Evolutionary conservation across 2,888 invertebrate species (phyloP).

Genomic region (Sabatieria punctata): DNA sequence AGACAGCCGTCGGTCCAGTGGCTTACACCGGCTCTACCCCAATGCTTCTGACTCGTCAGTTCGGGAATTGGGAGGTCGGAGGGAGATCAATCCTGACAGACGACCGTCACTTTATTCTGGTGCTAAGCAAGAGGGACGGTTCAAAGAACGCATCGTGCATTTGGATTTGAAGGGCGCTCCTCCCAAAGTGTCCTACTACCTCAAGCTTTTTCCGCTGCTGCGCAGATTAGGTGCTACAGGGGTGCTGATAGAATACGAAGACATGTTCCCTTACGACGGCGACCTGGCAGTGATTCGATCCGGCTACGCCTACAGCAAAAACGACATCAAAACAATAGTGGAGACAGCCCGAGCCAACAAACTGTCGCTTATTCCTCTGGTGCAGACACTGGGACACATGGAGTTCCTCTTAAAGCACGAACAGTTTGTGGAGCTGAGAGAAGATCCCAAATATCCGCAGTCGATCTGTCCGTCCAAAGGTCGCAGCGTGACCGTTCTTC

Average conservation of each 20-base stretch:
- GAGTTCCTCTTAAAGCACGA: slow-evolving; percentile 35
- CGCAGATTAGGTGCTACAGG: slow-evolving; percentile 36
- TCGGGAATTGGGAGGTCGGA: too few species aligned
- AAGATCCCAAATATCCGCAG: slow-evolving; percentile 33
- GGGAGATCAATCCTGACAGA: too few species aligned
- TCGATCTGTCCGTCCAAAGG: slow-evolving; percentile 15
- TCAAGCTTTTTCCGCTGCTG: slow-evolving; percentile 19
- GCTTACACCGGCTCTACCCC: too few species aligned
- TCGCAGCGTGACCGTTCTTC: slow-evolving; percentile 29
- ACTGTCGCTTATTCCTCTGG: slow-evolving; percentile 38
- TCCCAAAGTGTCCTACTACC: slow-evolving; percentile 17
- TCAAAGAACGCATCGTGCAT: too few species aligned
- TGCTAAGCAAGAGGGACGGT: too few species aligned
- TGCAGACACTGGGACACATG: slow-evolving; percentile 38
- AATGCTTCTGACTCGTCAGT: too few species aligned
- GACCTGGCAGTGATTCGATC: slow-evolving; percentile 21
- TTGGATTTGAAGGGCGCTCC: slow-evolving; percentile 31
- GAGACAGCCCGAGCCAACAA: slow-evolving; percentile 25
- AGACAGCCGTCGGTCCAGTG: too few species aligned
- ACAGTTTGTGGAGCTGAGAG: slow-evolving; percentile 31
- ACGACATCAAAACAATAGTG: slow-evolving; percentile 28
- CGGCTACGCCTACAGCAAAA: slow-evolving; percentile 16
- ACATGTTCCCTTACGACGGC: slow-evolving; percentile 44
- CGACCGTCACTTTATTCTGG: too few species aligned
- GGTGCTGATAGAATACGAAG: slow-evolving; percentile 46